A percentile compares a stretch with the other conserved stretches of the same genome.
Conservation (phyloP, 2,888 invertebrate species). For the Sacculina carcini region DNA sequence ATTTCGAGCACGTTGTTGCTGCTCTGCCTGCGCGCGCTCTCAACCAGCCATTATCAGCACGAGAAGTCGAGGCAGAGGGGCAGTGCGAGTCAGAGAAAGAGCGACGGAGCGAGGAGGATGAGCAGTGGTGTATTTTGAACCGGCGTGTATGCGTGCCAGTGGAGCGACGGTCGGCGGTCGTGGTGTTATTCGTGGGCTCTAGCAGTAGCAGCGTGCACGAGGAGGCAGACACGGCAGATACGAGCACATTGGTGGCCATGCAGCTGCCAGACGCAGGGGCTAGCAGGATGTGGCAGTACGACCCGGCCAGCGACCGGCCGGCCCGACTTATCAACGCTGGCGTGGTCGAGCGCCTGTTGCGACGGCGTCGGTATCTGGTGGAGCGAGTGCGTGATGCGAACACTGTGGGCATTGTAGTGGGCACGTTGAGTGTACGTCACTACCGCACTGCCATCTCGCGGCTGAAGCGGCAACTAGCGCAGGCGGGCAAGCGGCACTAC, state of each 20-base stretch:
- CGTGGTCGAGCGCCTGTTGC: slow-evolving; percentile 33
- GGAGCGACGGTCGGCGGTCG: no score
- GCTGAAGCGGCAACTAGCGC: slow-evolving; percentile 40
- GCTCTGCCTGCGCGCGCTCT: no score
- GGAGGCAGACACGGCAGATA: slow-evolving; percentile 15
- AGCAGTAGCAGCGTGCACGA: no score
- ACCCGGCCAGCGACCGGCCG: slow-evolving; percentile 16
- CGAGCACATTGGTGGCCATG: slow-evolving; percentile 31
- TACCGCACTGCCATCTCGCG: slow-evolving; percentile 45
- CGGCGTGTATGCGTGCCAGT: no score
- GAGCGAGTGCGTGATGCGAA: slow-evolving; percentile 77
- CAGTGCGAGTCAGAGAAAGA: no score
- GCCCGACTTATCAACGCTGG: slow-evolving; percentile 15
- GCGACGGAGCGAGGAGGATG: no score
- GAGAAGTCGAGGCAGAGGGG: no score
- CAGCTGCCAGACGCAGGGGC: slow-evolving; percentile 19
- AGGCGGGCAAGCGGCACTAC: slow-evolving; percentile 60
- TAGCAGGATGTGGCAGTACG: slow-evolving; percentile 20
- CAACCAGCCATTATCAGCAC: no score
- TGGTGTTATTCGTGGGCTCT: no score
- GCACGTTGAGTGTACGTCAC: slow-evolving; percentile 57
- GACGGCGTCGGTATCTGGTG: slow-evolving; percentile 50
- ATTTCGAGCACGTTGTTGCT: no score
- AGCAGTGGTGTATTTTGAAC: no score
- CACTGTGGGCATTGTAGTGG: slow-evolving; percentile 65